These are phyloP conservation scores for Ardeotis arabs DNA, from an alignment of 2,113 vertebrate species.

Conservation along the genomic window DNA sequence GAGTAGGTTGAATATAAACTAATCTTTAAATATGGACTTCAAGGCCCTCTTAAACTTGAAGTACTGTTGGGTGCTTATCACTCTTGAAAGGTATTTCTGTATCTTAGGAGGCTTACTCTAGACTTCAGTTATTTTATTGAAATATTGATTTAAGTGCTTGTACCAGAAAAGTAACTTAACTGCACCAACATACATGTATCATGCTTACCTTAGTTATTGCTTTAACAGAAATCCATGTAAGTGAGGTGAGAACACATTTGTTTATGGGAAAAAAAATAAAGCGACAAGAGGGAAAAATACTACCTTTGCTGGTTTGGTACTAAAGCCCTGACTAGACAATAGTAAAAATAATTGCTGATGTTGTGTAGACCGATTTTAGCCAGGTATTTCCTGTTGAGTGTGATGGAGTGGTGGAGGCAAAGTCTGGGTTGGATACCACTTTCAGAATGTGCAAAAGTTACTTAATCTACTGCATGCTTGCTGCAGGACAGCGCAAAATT, in stretches of 20 bases:
- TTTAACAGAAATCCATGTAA: neutral
- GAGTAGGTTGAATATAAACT: neutral
- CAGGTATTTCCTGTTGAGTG: neutral
- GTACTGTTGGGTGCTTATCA: neutral
- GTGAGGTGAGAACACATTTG: neutral
- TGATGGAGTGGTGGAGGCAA: neutral
- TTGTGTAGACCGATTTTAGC: rapidly evolving
- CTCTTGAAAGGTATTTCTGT: neutral
- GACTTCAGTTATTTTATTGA: neutral
- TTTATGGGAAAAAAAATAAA: neutral
- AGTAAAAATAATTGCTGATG: neutral
- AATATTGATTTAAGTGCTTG: neutral
- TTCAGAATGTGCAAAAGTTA: neutral
- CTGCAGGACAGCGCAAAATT: neutral
- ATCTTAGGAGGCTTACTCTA: neutral
- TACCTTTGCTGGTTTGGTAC: neutral
- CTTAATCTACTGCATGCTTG: neutral
- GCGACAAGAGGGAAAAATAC: neutral
- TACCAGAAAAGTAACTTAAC: neutral
- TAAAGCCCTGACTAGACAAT: neutral
- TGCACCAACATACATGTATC: neutral
- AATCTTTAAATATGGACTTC: neutral
- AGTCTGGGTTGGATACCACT: neutral
- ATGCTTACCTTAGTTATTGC: neutral
- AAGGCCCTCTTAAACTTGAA: neutral